phyloP scores from a whole-genome alignment of 35 echinoderm and acorn worm species.

The Holothuria glaberrima region DNA sequence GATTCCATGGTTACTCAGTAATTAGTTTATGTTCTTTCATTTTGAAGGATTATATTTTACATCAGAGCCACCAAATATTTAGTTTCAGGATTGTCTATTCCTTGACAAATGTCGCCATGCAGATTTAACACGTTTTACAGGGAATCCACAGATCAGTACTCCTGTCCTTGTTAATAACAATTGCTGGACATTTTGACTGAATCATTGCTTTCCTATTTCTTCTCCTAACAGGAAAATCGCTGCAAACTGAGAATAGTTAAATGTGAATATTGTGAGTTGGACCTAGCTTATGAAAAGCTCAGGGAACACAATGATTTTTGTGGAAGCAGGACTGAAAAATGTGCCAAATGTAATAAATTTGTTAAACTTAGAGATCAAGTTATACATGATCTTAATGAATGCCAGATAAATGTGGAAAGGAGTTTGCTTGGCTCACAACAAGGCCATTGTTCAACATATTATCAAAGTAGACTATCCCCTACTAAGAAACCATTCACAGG shows the following conservation, averaged over 20 bases:
- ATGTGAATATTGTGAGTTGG: constrained; percentile 95
- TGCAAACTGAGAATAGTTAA: constrained; percentile 63
- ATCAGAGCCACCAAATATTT: too few relatives aligned
- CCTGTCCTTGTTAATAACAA: not conserved
- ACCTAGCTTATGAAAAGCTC: constrained; percentile 64
- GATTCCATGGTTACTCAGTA: too few relatives aligned
- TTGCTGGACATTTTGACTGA: not conserved
- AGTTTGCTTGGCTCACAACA: not conserved
- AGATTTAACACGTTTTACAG: not conserved
- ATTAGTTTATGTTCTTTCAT: too few relatives aligned
- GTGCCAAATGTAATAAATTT: constrained; percentile 75
- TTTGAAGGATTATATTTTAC: too few relatives aligned
- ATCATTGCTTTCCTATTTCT: not conserved
- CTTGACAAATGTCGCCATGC: not conserved
- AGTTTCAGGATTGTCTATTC: too few relatives aligned
- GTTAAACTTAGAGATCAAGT: constrained; percentile 74
- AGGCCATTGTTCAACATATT: not conserved
- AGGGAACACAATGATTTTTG: constrained; percentile 82
- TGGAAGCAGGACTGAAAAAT: constrained; percentile 87
- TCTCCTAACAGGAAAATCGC: not conserved
- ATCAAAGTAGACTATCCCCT: not conserved
- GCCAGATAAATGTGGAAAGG: constrained; percentile 40
- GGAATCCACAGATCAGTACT: not conserved
- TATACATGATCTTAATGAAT: constrained; percentile 63
- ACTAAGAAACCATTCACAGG: not conserved